Evolutionary conservation across 2,888 invertebrate genomes (phyloP), one percentile per base, ranked within the genome.

Genomic region (Drosophila mimetica): DNA sequence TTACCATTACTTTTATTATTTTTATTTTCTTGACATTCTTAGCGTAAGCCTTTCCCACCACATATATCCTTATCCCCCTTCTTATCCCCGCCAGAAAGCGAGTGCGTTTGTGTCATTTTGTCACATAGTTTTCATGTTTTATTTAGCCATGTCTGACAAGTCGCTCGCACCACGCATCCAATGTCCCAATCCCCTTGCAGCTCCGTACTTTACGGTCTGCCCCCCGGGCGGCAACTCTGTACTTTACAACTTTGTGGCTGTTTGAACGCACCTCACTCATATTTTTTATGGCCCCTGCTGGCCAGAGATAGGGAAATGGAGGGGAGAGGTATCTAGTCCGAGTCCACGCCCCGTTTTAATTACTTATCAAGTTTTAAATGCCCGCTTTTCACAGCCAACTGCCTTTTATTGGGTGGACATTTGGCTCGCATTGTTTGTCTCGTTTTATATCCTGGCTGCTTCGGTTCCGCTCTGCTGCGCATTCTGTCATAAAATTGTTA

Each of bases 111-210:
- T 65, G 60, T 51, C 74, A 74, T 74, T 77, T 82, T 83, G 75
- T 86, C 88, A 88, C 88, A 83, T 88, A 83, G 73, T 86, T 88
- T 84, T 86, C 86, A 77, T 86, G 80, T 88, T 88, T 86, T 88
- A 88, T 88, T 88, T 83, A 76, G 72, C 54, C 60, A 42, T 46
- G 64, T 60, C 52, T 54, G 70, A 32, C 58, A 64, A 65, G 66
- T 64, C 48, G 41, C 61, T 50, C 59, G 25, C 42, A 14, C 50
- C 25, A n/a, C n/a, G 34, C 25, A 60, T 25, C 59, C 42, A 34
- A 64, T 48, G 63, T 63, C 41, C 61, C 34, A 42, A 64, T 63
- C 41, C 61, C 34, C 25, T 32, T 55, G 14, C 48, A 51, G 44
- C 50, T 61, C 22, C 65, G 36, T 47, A 59, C 67, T 85, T 78